Evolutionary conservation across 2,113 vertebrate genomes (phyloP).

Genomic region (Mionectes macconnelli): DNA sequence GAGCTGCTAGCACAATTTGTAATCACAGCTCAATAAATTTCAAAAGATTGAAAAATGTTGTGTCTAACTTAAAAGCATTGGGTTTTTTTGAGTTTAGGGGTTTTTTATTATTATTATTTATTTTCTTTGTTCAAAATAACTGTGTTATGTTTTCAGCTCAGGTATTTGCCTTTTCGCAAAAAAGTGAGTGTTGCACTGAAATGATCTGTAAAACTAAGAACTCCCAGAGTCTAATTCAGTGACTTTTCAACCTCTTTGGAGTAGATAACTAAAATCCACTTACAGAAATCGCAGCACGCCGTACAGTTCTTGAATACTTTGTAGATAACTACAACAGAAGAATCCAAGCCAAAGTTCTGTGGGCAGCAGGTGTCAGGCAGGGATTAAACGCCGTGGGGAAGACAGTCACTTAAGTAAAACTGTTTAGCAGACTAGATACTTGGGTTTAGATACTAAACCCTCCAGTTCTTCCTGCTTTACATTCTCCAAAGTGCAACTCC

Average conservation of each 20-base stretch:
- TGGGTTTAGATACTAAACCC: neutral
- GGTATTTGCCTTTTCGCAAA: neutral
- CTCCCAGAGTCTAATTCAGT: neutral
- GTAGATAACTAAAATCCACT: neutral
- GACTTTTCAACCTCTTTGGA: neutral
- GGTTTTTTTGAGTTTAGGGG: neutral
- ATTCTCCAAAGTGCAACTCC: neutral
- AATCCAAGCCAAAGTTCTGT: neutral
- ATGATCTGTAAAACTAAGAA: neutral
- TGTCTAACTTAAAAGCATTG: neutral
- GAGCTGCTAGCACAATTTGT: neutral
- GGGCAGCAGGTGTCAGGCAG: neutral
- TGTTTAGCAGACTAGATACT: neutral
- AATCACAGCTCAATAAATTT: neutral
- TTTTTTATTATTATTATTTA: too few species aligned
- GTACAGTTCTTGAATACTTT: neutral
- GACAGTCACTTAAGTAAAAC: neutral
- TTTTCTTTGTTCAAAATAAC: neutral
- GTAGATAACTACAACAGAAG: neutral
- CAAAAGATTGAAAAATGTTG: neutral
- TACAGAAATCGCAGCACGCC: neutral
- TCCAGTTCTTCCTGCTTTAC: neutral
- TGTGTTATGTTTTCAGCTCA: neutral
- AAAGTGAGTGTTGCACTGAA: accelerated
- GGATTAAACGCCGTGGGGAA: neutral